These are phyloP conservation scores for Clarias fuscus DNA, from an alignment of 2,797 vertebrate species.

Conservation along the genomic window DNA sequence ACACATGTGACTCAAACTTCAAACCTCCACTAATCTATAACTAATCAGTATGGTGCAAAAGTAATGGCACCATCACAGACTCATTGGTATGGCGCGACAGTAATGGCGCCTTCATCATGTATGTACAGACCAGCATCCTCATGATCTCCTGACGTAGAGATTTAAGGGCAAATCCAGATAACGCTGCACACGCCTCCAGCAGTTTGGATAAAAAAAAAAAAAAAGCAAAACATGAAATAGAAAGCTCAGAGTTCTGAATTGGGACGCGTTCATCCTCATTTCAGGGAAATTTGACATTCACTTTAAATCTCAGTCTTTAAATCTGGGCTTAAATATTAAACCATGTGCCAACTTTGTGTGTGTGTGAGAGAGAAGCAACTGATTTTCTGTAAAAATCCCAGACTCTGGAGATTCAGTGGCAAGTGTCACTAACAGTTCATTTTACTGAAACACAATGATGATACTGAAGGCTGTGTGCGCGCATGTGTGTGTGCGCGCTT, in stretches of 20 bases:
- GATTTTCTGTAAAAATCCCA: not conserved
- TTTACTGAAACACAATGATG: not conserved
- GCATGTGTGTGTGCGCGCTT: not conserved
- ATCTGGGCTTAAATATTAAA: not conserved
- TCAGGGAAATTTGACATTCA: too few relatives aligned
- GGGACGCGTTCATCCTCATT: not conserved
- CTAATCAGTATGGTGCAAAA: not conserved
- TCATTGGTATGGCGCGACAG: not conserved
- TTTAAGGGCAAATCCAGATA: not conserved
- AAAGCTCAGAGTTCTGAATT: not conserved
- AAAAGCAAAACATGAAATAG: not conserved
- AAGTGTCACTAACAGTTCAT: not conserved
- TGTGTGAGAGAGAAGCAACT: not conserved
- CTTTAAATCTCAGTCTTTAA: not conserved
- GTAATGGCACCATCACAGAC: not conserved
- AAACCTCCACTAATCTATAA: not conserved
- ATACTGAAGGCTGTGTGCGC: not conserved
- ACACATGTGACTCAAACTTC: not conserved
- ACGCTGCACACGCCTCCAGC: not conserved
- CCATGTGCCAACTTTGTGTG: conserved; percentile 20
- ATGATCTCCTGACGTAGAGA: not conserved
- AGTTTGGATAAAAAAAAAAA: not conserved
- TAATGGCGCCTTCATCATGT: not conserved
- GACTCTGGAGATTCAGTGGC: conserved; percentile 6
- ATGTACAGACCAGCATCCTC: not conserved